These are phyloP conservation scores for Falco berigora DNA, from an alignment of 2,797 vertebrate species.

Conservation along the genomic window DNA sequence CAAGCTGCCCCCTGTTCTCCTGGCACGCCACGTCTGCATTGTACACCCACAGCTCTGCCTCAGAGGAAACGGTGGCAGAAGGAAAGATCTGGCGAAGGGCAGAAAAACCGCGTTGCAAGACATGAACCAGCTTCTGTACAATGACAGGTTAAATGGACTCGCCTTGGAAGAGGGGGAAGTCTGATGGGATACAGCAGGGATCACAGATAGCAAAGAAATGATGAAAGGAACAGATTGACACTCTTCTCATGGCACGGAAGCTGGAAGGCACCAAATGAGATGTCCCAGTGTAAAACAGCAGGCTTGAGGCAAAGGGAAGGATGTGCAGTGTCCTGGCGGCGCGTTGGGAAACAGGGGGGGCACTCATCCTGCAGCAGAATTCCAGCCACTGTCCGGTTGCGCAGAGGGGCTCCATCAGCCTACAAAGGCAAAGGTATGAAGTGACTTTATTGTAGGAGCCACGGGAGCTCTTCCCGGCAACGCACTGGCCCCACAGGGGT, in stretches of 20 bases:
- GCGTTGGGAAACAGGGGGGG: not conserved
- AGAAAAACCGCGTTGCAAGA: not conserved
- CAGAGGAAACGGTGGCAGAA: not conserved
- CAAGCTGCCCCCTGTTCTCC: not conserved
- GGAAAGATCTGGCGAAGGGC: not conserved
- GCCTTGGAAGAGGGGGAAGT: not conserved
- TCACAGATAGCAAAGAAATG: not conserved
- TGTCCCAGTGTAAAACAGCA: not conserved
- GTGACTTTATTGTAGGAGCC: not conserved
- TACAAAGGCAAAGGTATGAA: not conserved
- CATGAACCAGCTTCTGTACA: not conserved
- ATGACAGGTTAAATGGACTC: not conserved
- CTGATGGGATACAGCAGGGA: accelerated
- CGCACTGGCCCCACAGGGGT: not conserved
- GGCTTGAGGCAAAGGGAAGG: not conserved
- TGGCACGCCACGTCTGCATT: accelerated
- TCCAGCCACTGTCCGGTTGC: not conserved
- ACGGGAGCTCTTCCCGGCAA: not conserved
- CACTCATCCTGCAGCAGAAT: not conserved
- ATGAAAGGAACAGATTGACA: not conserved
- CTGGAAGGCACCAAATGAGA: not conserved
- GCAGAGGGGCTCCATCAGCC: accelerated
- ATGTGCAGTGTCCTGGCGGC: not conserved
- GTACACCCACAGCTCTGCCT: not conserved
- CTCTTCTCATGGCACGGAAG: not conserved